Percentiles rank a stretch among this genome's conserved stretches.
phyloP scores from a whole-genome alignment of 2,797 vertebrate genomes.

The Takifugu rubripes region DNA sequence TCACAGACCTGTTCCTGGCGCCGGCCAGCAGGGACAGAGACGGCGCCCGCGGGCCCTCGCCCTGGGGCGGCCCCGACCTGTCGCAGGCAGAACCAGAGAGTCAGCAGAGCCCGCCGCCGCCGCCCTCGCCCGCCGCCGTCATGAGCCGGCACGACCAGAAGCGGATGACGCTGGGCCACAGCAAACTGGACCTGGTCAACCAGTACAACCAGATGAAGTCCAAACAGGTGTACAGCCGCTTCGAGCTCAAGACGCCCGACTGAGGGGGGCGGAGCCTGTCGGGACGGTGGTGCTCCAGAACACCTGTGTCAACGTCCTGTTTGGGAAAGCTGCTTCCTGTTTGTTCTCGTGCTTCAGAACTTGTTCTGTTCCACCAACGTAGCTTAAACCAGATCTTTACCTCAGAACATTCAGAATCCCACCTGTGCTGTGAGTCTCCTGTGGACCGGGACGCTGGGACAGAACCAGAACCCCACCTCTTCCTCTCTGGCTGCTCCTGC shows the following conservation, averaged over 20 bases:
- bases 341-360: no score
- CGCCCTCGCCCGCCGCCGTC: conserved; percentile 24
- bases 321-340: no score
- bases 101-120: conserved; percentile 67
- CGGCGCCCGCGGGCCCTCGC: conserved; percentile 30
- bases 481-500: no score
- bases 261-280: conserved; percentile 14
- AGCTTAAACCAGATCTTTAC: no score
- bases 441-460: no score
- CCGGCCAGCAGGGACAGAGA: conserved; percentile 60
- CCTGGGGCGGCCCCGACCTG: conserved; percentile 70
- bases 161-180: conserved; percentile 93
- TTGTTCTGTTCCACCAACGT: no score
- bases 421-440: no score
- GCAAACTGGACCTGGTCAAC: conserved; percentile 94
- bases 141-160: conserved; percentile 79
- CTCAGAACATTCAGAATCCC: no score
- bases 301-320: no score
- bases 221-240: conserved; percentile 88
- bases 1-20: conserved; percentile 64
- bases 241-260: conserved; percentile 80
- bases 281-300: no score
- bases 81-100: conserved; percentile 68
- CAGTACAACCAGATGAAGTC: conserved; percentile 90
- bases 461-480: no score